These are phyloP conservation scores for Andinoacara biseriatus DNA, from an alignment of 2,113 vertebrate genomes.

Conservation along the genomic window DNA sequence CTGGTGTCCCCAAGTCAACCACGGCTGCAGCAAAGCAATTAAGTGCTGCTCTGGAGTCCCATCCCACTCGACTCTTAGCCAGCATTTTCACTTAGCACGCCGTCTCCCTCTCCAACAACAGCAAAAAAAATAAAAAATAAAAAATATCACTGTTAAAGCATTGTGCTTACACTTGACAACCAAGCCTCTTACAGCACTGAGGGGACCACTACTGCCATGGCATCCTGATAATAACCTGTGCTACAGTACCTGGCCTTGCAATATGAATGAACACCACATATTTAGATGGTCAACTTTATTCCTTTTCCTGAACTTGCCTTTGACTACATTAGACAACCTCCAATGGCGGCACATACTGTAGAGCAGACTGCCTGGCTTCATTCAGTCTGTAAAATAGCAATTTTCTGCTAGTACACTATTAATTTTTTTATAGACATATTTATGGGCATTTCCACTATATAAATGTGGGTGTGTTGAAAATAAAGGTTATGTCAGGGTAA, in stretches of 20 bases:
- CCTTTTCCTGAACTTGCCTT: neutral
- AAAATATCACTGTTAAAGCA: neutral
- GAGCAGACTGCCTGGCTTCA: no score
- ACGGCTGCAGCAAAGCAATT: slow-evolving; percentile 55
- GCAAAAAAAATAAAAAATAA: neutral
- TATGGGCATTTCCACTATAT: no score
- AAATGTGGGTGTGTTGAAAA: neutral
- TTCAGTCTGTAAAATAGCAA: no score
- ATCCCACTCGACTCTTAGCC: slow-evolving; percentile 31
- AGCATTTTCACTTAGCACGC: slow-evolving; percentile 38
- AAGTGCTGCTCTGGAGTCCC: slow-evolving; percentile 24
- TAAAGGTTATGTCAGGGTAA: neutral
- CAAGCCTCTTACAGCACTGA: neutral
- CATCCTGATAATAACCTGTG: neutral
- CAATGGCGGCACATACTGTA: neutral
- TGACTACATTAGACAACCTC: neutral
- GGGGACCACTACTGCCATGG: neutral
- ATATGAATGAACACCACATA: neutral
- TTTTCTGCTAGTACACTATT: no score
- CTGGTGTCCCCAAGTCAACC: slow-evolving; percentile 31
- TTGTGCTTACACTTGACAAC: neutral
- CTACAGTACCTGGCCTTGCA: neutral
- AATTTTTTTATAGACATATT: no score
- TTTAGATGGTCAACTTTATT: neutral
- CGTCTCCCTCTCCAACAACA: neutral